Conservation (phyloP, 2,888 invertebrate species). For the Ectobius pallidus region DNA sequence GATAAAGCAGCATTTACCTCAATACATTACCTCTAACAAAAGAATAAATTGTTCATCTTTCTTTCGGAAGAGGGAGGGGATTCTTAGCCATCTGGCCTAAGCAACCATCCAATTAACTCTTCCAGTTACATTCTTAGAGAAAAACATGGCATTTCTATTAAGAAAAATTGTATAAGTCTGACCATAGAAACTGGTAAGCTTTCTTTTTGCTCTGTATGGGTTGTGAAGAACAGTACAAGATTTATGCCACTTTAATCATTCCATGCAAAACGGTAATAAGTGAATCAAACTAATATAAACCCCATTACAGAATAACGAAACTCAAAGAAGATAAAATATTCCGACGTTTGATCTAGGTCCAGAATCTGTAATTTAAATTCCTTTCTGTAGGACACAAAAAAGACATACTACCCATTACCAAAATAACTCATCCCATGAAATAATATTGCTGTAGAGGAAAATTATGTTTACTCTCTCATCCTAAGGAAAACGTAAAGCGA, state of each 20-base stretch:
- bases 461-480: too few species aligned
- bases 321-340: too few species aligned
- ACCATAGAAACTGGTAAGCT: not conserved
- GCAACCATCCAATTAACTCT: constrained; percentile 11
- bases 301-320: too few species aligned
- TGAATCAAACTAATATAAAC: not conserved
- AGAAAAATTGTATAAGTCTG: not conserved
- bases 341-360: too few species aligned
- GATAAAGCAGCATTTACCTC: constrained; percentile 2
- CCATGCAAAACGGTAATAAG: not conserved
- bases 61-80: not conserved
- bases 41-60: not conserved
- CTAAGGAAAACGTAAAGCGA: too few species aligned
- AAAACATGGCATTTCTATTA: constrained; percentile 19
- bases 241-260: not conserved
- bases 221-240: not conserved
- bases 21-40: not conserved
- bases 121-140: not conserved
- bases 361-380: too few species aligned
- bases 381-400: too few species aligned
- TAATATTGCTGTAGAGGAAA: too few species aligned
- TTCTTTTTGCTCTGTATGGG: constrained; percentile 3
- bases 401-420: too few species aligned
- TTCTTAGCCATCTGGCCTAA: constrained; percentile 2
- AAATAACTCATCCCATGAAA: too few species aligned